Conservation (phyloP, 2,888 invertebrate species). For the Ochropleura plecta region DNA sequence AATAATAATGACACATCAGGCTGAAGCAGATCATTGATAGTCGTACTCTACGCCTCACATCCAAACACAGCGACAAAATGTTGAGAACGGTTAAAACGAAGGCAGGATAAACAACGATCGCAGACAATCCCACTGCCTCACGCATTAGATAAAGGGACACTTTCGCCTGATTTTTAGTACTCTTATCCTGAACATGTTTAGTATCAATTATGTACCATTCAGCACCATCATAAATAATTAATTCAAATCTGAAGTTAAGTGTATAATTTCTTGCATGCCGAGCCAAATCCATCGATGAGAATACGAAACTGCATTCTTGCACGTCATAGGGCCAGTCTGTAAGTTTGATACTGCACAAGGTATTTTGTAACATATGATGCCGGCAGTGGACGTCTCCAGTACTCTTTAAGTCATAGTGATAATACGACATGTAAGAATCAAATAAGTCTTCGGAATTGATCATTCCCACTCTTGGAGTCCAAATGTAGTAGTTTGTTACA, state of each 20-base stretch:
- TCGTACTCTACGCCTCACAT: slow-evolving; percentile 65
- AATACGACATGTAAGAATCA: background rate
- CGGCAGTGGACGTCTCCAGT: slow-evolving; percentile 64
- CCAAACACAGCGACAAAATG: slow-evolving; percentile 67
- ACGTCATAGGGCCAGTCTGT: slow-evolving; percentile 74
- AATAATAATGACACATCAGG: slow-evolving; percentile 70
- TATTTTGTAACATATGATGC: slow-evolving; percentile 16
- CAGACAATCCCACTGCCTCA: slow-evolving; percentile 68
- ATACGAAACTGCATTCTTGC: slow-evolving; percentile 69
- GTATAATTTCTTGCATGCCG: background rate
- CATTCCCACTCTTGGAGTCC: slow-evolving; percentile 67
- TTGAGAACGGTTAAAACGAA: slow-evolving; percentile 69
- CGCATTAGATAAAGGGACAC: slow-evolving; percentile 72
- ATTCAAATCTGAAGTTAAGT: background rate
- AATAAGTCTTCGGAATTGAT: slow-evolving; percentile 48
- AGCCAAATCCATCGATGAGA: slow-evolving; percentile 25
- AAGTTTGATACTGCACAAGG: slow-evolving; percentile 66
- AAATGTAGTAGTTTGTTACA: slow-evolving; percentile 44
- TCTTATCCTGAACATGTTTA: slow-evolving; percentile 40
- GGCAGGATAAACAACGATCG: slow-evolving; percentile 71
- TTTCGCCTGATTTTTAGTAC: slow-evolving; percentile 54
- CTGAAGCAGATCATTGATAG: slow-evolving; percentile 69
- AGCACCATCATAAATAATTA: slow-evolving; percentile 5
- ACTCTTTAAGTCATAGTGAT: slow-evolving; percentile 51
- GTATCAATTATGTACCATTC: slow-evolving; percentile 74